Base-by-base conservation (phyloP, 2,797 vertebrate genomes). In the Mormyrops boulengeri region DNA sequence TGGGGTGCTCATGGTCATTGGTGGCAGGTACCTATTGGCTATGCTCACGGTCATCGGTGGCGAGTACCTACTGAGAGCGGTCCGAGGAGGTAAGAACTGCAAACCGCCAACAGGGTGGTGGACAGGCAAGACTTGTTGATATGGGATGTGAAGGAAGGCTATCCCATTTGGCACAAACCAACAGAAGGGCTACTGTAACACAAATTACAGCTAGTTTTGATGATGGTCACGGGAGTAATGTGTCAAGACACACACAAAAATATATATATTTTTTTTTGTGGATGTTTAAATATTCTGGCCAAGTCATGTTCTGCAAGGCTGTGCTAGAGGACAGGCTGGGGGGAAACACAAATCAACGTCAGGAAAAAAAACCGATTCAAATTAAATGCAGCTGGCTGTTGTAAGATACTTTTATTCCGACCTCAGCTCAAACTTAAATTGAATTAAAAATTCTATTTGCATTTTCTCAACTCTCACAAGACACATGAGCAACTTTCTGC, bases 301-400 rank as follows among this genome's bases (percentile, higher is more conserved):
- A 55, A 66, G 44, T 62, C 34, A 14, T 89, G n/a, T 17, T 19
- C 34, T 89, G 11, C 17, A 41, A 44, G 52, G 80, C 34, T 49
- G 44, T 38, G 52, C 26, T 62, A 9, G 86, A 84, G 73, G 73
- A 88, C 38, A 62, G 41, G 34, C 47, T 34, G 47, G 17, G 26
- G n/a, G 52, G 44, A 87, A 62, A 57, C 50, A 57, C n/a, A 22
- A 88, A 90, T 90, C 85, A 90, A 77, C 30, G 86, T 88, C 69
- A 88, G 47, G 44, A 55, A 87, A 87, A 87, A 49, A 69, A 86
- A 73, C 1, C 1, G 1, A 60, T 88, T 90, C 55, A 84, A 88
- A 90, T 88, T 88, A 88, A 88, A 90, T 84, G 38, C 69, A 80
- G 52, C 53, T 90, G 86, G 85, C 50, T 44, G 30, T 66, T 90